A percentile compares a stretch with the other conserved stretches of the same genome.
phyloP scores from a whole-genome alignment of 2,888 invertebrate species.

The Drosophila diplacantha region DNA sequence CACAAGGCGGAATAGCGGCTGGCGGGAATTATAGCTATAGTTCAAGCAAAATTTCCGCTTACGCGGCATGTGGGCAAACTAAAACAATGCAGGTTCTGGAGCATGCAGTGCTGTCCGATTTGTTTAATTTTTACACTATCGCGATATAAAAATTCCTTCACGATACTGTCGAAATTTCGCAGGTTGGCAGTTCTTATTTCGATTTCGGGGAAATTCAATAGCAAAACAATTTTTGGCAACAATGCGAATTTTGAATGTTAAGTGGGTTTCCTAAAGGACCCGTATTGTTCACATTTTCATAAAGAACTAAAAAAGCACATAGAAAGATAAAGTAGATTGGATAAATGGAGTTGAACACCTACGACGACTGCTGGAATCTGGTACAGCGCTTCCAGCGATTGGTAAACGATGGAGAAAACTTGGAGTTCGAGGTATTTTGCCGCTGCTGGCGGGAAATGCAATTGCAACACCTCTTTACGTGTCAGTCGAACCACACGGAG shows the following conservation, averaged over 20 bases:
- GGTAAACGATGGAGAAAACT: constrained; percentile 20
- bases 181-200: constrained; percentile 9
- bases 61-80: too few species aligned
- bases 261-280: background rate
- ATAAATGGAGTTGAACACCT: constrained; percentile 50
- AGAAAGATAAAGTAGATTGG: background rate
- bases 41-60: too few species aligned
- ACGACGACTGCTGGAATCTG: constrained; percentile 54
- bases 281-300: constrained; percentile 20
- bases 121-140: background rate
- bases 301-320: background rate
- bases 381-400: constrained; percentile 37
- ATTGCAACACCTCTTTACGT: constrained; percentile 69
- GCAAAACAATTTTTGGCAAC: constrained; percentile 25
- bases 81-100: too few species aligned
- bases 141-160: background rate
- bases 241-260: background rate
- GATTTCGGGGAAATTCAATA: constrained; percentile 19
- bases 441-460: constrained; percentile 62
- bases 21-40: too few species aligned
- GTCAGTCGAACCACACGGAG: constrained; percentile 64
- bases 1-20: too few species aligned
- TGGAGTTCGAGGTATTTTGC: constrained; percentile 64
- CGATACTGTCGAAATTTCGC: background rate
- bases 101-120: too few species aligned